These are phyloP conservation scores for Tiliqua scincoides DNA, from an alignment of 2,113 vertebrate genomes.

Conservation along the genomic window DNA sequence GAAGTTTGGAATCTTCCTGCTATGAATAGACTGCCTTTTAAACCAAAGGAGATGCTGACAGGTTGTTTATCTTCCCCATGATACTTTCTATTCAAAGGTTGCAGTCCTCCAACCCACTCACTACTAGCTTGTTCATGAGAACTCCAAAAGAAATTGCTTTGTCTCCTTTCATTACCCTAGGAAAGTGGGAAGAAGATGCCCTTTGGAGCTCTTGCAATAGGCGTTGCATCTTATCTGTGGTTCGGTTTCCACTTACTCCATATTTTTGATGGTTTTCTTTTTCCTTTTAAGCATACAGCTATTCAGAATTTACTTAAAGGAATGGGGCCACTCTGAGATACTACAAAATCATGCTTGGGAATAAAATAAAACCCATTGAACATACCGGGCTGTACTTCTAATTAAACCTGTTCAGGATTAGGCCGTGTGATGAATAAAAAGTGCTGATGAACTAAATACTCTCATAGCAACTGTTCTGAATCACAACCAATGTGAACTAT, in stretches of 20 bases:
- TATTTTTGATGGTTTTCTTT: not conserved
- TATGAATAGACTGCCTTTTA: not conserved
- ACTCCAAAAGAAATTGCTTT: conserved; percentile 9
- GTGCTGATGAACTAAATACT: not conserved
- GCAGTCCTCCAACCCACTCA: not conserved
- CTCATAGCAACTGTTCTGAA: not conserved
- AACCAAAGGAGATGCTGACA: not conserved
- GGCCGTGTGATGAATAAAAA: not conserved
- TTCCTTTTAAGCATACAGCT: not conserved
- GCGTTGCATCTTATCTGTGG: not conserved
- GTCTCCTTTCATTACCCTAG: conserved; percentile 17
- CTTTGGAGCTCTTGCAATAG: not conserved
- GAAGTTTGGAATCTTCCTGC: not conserved
- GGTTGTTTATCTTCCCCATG: not conserved
- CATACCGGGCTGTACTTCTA: not conserved
- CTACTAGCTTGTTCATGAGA: not conserved
- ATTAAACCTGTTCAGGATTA: too few relatives aligned
- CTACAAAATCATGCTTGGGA: not conserved
- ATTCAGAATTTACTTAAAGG: not conserved
- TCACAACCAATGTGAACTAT: too few relatives aligned
- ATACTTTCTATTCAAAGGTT: conserved; percentile 27
- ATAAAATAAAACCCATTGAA: too few relatives aligned
- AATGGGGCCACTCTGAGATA: not conserved
- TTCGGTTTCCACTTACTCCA: not conserved
- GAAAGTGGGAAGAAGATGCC: not conserved